Conservation (phyloP, 2,113 vertebrate species). For the Paratilapia polleni region DNA sequence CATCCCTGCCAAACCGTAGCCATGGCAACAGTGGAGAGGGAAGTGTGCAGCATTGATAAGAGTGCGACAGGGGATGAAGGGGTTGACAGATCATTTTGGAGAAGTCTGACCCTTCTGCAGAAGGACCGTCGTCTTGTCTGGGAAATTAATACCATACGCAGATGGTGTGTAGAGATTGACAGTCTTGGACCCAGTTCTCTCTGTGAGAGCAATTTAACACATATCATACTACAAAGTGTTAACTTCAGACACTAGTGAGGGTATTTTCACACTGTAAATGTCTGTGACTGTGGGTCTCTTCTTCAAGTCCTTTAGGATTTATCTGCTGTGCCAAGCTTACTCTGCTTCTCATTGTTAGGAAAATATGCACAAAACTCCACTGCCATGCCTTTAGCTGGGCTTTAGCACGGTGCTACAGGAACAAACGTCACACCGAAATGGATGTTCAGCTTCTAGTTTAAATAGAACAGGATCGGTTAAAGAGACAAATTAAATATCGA, state of each 20-base stretch:
- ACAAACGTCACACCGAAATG: conserved; percentile 12
- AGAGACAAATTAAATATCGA: conserved; percentile 37
- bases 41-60: conserved; percentile 76
- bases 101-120: conserved; percentile 74
- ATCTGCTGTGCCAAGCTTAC: conserved; percentile 63
- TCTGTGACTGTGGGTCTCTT: conserved; percentile 71
- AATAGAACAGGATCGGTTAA: background rate
- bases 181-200: conserved; percentile 57
- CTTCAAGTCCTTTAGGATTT: conserved; percentile 71
- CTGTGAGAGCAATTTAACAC: conserved; percentile 76
- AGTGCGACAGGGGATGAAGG: conserved; percentile 76
- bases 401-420: conserved; percentile 35
- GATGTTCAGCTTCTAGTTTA: background rate
- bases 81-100: conserved; percentile 79
- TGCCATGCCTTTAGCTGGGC: conserved; percentile 36
- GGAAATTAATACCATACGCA: conserved; percentile 74
- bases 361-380: conserved; percentile 58
- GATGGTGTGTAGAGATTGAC: conserved; percentile 76
- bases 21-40: conserved; percentile 75
- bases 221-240: conserved; percentile 74
- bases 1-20: conserved; percentile 71
- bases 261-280: conserved; percentile 76
- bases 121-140: conserved; percentile 66
- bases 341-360: conserved; percentile 60
- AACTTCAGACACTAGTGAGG: conserved; percentile 73